These are phyloP conservation scores for Daktulosphaira vitifoliae DNA, from an alignment of 1,140 invertebrate species.

Conservation along the genomic window DNA sequence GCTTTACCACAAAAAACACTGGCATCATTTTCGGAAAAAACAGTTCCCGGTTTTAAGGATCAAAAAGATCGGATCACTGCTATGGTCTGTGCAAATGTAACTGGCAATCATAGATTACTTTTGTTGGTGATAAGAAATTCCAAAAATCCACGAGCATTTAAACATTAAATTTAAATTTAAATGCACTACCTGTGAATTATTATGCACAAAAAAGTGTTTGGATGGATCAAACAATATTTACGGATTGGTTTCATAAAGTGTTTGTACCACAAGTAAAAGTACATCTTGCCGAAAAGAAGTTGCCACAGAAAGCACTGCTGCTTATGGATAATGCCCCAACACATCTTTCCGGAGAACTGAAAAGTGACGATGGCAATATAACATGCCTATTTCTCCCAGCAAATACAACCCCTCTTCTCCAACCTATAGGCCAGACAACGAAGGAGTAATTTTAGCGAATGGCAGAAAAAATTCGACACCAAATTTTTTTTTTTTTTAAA, in stretches of 20 bases:
- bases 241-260: constrained; percentile 39
- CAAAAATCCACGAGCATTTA: constrained; percentile 38
- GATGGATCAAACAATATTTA: constrained; percentile 38
- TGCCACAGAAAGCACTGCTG: constrained; percentile 38
- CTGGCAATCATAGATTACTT: constrained; percentile 32
- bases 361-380: constrained; percentile 35
- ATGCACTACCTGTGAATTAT: constrained; percentile 37
- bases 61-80: too few species aligned
- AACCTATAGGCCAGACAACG: constrained; percentile 44
- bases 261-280: constrained; percentile 39
- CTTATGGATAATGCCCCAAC: constrained; percentile 41
- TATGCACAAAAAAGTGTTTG: constrained; percentile 38
- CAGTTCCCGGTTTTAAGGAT: background rate
- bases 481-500: too few species aligned
- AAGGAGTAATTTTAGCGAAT: too few species aligned
- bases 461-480: too few species aligned
- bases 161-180: constrained; percentile 34
- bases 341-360: constrained; percentile 35
- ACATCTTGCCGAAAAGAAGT: constrained; percentile 36
- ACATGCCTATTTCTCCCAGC: constrained; percentile 43
- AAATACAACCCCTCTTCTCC: constrained; percentile 44
- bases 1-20: too few species aligned
- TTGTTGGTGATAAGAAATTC: constrained; percentile 38
- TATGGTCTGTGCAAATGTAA: too few species aligned
- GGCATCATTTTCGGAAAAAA: too few species aligned